Percentiles rank a stretch among this genome's conserved stretches.
These are phyloP conservation scores for Typhlomys cinereus DNA, from an alignment of 2,113 vertebrate species.

Conservation along the genomic window DNA sequence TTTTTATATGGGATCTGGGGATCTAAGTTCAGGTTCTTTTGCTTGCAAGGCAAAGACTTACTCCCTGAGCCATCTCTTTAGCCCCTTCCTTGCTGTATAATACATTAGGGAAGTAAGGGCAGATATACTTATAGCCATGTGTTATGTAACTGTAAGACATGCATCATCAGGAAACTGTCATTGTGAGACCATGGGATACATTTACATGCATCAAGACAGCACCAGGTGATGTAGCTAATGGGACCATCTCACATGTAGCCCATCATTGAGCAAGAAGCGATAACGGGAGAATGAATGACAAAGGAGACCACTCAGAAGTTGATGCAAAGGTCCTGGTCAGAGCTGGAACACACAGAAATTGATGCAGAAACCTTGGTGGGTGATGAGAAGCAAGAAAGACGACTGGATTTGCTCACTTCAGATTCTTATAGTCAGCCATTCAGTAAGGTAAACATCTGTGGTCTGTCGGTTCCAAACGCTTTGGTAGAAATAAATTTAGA, in stretches of 20 bases:
- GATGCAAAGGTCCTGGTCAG: background rate
- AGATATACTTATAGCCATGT: background rate
- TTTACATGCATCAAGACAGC: no score
- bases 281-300: no score
- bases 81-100: background rate
- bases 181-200: background rate
- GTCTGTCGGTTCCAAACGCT: background rate
- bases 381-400: background rate
- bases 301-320: background rate
- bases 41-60: no score
- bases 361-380: background rate
- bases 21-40: no score
- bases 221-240: no score
- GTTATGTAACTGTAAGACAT: background rate
- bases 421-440: background rate
- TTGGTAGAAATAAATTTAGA: background rate
- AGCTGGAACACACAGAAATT: background rate
- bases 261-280: background rate
- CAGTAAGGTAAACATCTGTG: background rate
- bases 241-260: fast-evolving
- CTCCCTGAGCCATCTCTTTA: no score
- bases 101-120: background rate
- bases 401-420: background rate
- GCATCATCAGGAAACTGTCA: background rate
- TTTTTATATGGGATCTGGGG: no score